Conservation (phyloP, 2,888 invertebrate species). For the Philereme transversata region DNA sequence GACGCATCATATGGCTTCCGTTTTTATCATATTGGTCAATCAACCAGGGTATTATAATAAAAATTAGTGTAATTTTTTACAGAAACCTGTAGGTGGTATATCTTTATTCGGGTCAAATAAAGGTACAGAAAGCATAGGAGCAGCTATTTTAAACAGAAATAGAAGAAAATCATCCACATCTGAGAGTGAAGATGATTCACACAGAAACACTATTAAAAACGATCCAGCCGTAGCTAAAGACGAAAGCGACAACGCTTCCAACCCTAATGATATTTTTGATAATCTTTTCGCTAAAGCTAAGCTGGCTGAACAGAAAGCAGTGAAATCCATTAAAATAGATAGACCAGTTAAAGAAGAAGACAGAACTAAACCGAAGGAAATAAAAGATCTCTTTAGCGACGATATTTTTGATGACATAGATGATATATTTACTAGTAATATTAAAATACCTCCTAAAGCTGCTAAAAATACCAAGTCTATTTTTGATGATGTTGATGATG, state of each 20-base stretch:
- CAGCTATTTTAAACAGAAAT: constrained; percentile 68
- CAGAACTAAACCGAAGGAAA: constrained; percentile 34
- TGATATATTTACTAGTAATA: constrained; percentile 67
- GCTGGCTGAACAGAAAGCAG: constrained; percentile 25
- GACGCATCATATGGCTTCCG: no score
- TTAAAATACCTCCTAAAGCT: constrained; percentile 51
- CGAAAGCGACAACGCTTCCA: constrained; percentile 21
- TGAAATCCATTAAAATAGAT: constrained; percentile 26
- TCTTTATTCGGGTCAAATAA: constrained; percentile 80
- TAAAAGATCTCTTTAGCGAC: constrained; percentile 65
- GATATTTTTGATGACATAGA: constrained; percentile 77
- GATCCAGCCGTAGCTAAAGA: constrained; percentile 24
- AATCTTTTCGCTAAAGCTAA: constrained; percentile 65
- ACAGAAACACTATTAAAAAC: constrained; percentile 27
- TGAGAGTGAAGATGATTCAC: constrained; percentile 53
- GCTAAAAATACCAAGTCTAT: constrained; percentile 52
- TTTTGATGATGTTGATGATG: constrained; percentile 67
- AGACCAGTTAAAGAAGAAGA: constrained; percentile 25
- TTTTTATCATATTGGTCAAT: no score
- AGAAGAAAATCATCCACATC: constrained; percentile 58
- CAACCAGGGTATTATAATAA: no score
- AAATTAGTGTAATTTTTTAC: constrained; percentile 39
- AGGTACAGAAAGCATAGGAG: constrained; percentile 69
- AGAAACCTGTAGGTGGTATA: constrained; percentile 86
- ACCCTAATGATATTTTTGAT: constrained; percentile 64